Percentiles rank a stretch among this genome's conserved stretches.
Evolutionary conservation across 2,888 invertebrate species (phyloP).

Genomic region (Dendrolimus pini): DNA sequence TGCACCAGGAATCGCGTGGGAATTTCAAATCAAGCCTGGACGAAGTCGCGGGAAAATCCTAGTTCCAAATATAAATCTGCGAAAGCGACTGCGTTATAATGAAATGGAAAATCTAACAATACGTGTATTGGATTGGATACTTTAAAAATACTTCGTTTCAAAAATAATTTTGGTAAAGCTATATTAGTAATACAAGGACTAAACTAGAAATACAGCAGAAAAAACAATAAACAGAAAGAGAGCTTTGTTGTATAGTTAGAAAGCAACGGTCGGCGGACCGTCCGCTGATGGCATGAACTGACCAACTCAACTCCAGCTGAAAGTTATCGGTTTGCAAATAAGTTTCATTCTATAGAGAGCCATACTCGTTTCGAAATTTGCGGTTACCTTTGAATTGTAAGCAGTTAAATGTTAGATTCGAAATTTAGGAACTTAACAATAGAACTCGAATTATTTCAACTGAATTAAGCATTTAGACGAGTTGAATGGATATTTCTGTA

Average conservation of each 20-base stretch:
- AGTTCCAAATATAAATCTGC: too few species aligned
- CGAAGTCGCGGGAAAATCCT: too few species aligned
- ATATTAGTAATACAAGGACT: too few species aligned
- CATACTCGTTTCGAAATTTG: conserved; percentile 70
- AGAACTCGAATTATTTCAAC: conserved; percentile 70
- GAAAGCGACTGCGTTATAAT: too few species aligned
- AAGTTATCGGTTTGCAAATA: conserved; percentile 73
- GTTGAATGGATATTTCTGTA: conserved; percentile 65
- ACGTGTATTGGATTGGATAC: too few species aligned
- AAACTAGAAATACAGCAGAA: too few species aligned
- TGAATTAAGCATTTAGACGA: conserved; percentile 65
- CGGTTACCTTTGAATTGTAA: conserved; percentile 75
- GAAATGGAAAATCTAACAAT: too few species aligned
- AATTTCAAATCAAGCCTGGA: too few species aligned
- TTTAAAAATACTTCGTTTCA: too few species aligned
- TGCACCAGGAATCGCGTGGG: too few species aligned
- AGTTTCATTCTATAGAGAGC: conserved; percentile 62
- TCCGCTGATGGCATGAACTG: conserved; percentile 44
- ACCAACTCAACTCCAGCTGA: conserved; percentile 48
- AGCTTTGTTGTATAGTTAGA: conserved; percentile 26
- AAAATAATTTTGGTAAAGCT: too few species aligned
- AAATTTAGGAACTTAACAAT: conserved; percentile 72
- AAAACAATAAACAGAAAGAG: too few species aligned
- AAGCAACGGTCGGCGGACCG: conserved; percentile 37
- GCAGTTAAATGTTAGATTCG: conserved; percentile 71